Conservation (phyloP, 2,113 vertebrate species). For the Bubalus kerabau region DNA sequence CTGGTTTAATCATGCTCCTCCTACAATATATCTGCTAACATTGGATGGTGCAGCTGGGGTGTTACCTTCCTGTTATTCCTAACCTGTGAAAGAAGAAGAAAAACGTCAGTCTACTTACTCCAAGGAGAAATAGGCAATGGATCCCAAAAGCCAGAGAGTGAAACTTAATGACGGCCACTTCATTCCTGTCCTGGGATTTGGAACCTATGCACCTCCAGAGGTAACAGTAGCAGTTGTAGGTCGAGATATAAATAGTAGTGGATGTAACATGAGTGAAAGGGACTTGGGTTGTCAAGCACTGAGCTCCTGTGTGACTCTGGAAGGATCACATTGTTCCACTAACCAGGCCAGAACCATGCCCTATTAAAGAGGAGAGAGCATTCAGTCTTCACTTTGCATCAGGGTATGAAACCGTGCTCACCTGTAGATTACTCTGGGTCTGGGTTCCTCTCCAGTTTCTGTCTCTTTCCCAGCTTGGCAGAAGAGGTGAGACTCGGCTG, state of each 20-base stretch:
- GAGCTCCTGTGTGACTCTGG: too few relatives aligned
- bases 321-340: background rate
- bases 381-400: background rate
- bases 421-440: background rate
- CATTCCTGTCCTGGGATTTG: background rate
- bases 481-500: background rate
- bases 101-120: background rate
- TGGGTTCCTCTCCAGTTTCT: background rate
- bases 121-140: background rate
- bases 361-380: background rate
- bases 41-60: background rate
- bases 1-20: background rate
- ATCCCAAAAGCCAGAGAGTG: background rate
- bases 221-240: background rate
- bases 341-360: background rate
- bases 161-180: background rate
- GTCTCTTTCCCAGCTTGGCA: background rate
- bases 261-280: background rate
- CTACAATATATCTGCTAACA: background rate
- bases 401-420: background rate
- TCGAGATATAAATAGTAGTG: background rate
- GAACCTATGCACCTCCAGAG: background rate
- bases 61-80: background rate
- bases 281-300: fast-evolving
- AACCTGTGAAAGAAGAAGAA: background rate